Conservation (phyloP, 2,113 vertebrate genomes). For the Cisticola juncidis region DNA sequence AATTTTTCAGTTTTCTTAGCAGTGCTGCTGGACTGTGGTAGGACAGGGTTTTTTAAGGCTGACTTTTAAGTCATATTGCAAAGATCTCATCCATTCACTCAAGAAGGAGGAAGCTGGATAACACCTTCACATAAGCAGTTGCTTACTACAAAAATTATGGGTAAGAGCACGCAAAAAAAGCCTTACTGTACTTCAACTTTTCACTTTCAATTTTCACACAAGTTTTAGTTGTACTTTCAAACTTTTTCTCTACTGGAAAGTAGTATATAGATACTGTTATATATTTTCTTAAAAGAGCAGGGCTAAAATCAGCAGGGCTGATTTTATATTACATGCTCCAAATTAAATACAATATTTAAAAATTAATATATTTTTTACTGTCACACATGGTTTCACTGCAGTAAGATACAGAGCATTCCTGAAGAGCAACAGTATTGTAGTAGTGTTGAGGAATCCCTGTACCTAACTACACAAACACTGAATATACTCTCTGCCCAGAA, state of each 20-base stretch:
- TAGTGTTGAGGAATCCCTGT: background rate
- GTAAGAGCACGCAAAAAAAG: background rate
- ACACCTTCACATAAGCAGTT: background rate
- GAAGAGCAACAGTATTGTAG: background rate
- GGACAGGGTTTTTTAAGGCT: background rate
- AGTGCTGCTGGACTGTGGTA: background rate
- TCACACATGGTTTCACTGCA: background rate
- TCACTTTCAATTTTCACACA: background rate
- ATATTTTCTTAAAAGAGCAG: background rate
- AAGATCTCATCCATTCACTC: background rate
- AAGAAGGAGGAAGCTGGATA: background rate
- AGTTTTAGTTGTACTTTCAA: background rate
- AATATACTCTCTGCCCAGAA: background rate
- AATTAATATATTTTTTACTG: background rate
- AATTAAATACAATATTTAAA: background rate
- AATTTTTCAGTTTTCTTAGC: background rate
- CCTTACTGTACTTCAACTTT: background rate
- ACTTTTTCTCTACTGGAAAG: background rate
- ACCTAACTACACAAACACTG: background rate
- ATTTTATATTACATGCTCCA: too few relatives aligned
- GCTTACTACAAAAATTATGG: background rate
- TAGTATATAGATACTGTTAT: background rate
- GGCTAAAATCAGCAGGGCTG: too few relatives aligned
- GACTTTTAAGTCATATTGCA: background rate
- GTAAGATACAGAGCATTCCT: background rate